Base-by-base conservation (phyloP, 1,140 invertebrate species). In the Lordiphosa collinella region DNA sequence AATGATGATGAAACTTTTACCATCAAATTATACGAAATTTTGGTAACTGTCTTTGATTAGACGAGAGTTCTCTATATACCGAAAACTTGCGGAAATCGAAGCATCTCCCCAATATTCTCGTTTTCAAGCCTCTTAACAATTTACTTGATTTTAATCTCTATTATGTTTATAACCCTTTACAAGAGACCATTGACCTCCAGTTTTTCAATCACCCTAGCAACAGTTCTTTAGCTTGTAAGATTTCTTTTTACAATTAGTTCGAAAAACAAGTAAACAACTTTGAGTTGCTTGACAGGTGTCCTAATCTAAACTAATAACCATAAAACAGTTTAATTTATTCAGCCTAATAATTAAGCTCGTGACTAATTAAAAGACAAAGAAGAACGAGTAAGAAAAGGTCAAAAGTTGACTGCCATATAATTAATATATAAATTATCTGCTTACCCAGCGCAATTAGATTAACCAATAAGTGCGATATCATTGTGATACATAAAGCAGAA, bases 241-340 rank as follows among this genome's bases (percentile, higher is more conserved):
- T 18, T 18, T 4, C 4, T 4, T 18, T 18, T 25, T 25, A 25
- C 10, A 41, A 48, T 41, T 48, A 25, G 6, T 25, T 6, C 4
- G 34, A 32, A 56, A 64, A 66, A 10, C 53, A 66, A 66, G 66
- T 66, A 57, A 65, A 66, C 43, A 56, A 32, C 29, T 25, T 22
- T 18, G 35, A 41, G 38, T 43, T 66, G 63, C 22, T 65, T 52
- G 57, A 47, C 46, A 57, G 35, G 53, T 52, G 46, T 16, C 18
- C 64, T 67, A 67, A 67, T 67, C 63, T 59, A 52, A 52, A 47
- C 64, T 14, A 67, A 54, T 47, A 54, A 18, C 44, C 71, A 71
- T 76, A 76, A 76, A 70, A 52, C 36, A 25, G 55, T 65, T 41
- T 52, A 56, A 50, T 70, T 70, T 64, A 70, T 75, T 74, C 51